A percentile compares a stretch with the other conserved stretches of the same genome.
Conservation (phyloP, 2,113 vertebrate species). For the Oceanodroma tethys region DNA sequence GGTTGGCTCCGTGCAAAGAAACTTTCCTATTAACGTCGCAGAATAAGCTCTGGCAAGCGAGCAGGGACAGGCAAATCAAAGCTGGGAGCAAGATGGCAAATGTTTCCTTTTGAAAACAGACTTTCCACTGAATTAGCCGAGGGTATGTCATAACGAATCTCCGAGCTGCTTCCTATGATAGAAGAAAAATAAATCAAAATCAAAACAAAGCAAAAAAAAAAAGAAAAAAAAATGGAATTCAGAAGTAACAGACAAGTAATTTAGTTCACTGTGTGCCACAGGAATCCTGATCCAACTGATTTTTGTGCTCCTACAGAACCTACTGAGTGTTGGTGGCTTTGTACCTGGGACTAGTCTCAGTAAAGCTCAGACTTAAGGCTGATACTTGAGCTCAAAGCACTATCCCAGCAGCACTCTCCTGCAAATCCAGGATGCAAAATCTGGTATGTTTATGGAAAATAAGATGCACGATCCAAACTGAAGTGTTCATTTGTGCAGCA, state of each 20-base stretch:
- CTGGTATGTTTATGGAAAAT: not conserved
- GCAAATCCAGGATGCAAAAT: not conserved
- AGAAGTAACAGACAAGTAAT: not conserved
- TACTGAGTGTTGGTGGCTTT: not conserved
- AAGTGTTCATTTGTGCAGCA: not conserved
- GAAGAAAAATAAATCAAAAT: not conserved
- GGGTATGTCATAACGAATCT: not conserved
- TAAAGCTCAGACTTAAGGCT: not conserved
- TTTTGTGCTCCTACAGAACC: not conserved
- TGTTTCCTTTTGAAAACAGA: not conserved
- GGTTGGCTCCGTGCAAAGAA: not conserved
- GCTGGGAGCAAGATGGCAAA: slow-evolving; percentile 6
- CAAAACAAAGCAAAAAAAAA: not conserved
- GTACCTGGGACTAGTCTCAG: not conserved
- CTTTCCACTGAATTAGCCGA: not conserved
- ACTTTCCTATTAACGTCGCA: not conserved
- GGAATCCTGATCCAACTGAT: not conserved
- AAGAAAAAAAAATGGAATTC: not conserved
- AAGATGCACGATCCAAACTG: not conserved
- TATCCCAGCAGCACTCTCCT: not conserved
- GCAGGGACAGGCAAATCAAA: not conserved
- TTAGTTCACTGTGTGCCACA: not conserved
- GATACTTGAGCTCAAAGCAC: not conserved
- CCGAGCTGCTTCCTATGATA: not conserved
- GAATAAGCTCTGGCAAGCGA: not conserved